These are phyloP conservation scores for Saturnia japonica DNA, from an alignment of 2,888 invertebrate genomes.

Conservation along the genomic window DNA sequence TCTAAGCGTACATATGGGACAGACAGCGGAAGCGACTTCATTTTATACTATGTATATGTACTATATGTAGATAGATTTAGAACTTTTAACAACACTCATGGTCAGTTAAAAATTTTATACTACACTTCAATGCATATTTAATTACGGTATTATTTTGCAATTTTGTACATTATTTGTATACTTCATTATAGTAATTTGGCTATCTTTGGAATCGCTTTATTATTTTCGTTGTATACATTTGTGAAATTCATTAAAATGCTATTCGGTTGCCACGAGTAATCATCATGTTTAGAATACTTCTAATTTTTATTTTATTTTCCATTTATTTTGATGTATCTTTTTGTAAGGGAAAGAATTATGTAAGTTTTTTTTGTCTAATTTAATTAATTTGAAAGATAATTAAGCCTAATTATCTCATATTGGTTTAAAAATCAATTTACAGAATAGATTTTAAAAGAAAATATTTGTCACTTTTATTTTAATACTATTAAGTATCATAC, in stretches of 20 bases:
- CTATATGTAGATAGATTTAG: background rate
- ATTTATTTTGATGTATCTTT: conserved; percentile 17
- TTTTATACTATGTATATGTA: too few species aligned
- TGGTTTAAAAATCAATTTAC: background rate
- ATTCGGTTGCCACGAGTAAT: conserved; percentile 6
- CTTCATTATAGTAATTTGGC: background rate
- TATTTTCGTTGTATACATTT: background rate
- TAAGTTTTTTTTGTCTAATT: conserved; percentile 20
- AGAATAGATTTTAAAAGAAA: background rate
- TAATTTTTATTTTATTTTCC: conserved; percentile 19
- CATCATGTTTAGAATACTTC: conserved; percentile 17
- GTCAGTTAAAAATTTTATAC: background rate
- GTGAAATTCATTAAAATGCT: conserved; percentile 15
- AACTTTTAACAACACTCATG: background rate
- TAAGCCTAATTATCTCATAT: background rate
- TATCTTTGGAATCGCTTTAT: conserved; percentile 5
- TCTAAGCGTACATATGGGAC: too few species aligned
- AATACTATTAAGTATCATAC: too few species aligned
- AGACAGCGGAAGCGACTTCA: too few species aligned
- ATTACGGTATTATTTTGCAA: conserved; percentile 14
- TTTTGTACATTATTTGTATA: background rate
- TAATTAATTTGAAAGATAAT: background rate
- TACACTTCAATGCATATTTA: background rate
- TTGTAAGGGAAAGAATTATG: conserved; percentile 21
- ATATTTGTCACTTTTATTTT: too few species aligned